A percentile compares a stretch with the other conserved stretches of the same genome.
Conservation (phyloP, 2,797 vertebrate species). For the Scarus forsteni region DNA sequence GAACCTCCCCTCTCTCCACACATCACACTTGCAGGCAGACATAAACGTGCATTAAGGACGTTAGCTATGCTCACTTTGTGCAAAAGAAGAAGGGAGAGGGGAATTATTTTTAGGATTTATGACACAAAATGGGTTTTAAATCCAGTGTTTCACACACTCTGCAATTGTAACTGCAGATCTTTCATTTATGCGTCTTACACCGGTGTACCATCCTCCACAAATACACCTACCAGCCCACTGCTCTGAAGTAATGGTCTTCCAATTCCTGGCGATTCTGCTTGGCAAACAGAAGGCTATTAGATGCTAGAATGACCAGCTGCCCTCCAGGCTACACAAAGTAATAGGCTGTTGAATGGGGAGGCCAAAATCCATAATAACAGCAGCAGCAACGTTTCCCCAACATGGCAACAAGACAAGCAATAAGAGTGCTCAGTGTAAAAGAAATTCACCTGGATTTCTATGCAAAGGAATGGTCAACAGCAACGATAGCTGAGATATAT, state of each 20-base stretch:
- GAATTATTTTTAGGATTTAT: background rate
- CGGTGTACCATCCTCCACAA: constrained; percentile 23
- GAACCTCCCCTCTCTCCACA: constrained; percentile 47
- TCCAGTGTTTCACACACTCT: background rate
- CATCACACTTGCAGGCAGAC: constrained; percentile 22
- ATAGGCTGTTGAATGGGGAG: constrained; percentile 62
- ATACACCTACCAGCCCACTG: constrained; percentile 30
- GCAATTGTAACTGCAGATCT: constrained; percentile 22
- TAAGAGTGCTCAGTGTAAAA: constrained; percentile 10
- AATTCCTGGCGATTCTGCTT: constrained; percentile 49
- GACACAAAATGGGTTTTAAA: constrained; percentile 9
- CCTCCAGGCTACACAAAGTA: constrained; percentile 64
- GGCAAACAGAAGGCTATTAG: constrained; percentile 69
- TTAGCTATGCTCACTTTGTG: background rate
- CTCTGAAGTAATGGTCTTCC: constrained; percentile 31
- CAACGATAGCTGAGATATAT: background rate
- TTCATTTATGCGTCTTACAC: constrained; percentile 36
- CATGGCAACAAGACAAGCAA: constrained; percentile 26
- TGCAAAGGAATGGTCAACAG: constrained; percentile 12
- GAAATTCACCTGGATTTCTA: constrained; percentile 30
- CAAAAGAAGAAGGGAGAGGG: background rate
- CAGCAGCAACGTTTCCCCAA: constrained; percentile 33
- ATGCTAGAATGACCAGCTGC: constrained; percentile 63
- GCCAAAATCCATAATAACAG: constrained; percentile 53
- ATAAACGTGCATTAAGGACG: background rate